Conservation (phyloP, 2,113 vertebrate species). For the Ardeotis arabs region DNA sequence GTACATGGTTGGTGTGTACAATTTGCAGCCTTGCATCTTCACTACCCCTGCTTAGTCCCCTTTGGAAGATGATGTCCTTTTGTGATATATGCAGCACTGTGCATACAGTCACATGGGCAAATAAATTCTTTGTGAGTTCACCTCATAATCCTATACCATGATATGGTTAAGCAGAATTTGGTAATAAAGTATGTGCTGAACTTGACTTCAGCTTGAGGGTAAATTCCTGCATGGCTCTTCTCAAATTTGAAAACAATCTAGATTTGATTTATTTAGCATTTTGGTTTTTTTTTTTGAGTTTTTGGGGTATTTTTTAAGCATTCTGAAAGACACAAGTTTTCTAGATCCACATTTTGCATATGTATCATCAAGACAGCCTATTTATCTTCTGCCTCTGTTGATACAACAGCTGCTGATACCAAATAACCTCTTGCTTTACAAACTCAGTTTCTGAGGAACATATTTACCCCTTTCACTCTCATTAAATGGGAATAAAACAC, state of each 20-base stretch:
- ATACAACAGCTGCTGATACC: neutral
- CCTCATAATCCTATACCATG: neutral
- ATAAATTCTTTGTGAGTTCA: neutral
- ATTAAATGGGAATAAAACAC: neutral
- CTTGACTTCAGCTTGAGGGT: neutral
- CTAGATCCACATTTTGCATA: neutral
- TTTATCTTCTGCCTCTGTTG: neutral
- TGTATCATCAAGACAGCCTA: neutral
- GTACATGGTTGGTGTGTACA: neutral
- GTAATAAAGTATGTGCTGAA: neutral
- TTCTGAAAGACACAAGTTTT: neutral
- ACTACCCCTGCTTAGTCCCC: neutral
- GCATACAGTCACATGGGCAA: neutral
- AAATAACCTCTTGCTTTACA: neutral
- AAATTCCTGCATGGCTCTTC: neutral
- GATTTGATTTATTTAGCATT: neutral
- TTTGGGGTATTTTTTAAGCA: neutral
- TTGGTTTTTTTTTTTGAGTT: neutral
- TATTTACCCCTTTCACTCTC: neutral
- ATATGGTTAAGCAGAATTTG: neutral
- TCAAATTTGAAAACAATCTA: neutral
- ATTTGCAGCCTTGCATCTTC: neutral
- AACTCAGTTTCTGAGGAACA: neutral
- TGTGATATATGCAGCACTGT: neutral
- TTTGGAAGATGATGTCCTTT: neutral